Percentiles rank a stretch among this genome's conserved stretches.
phyloP scores from a whole-genome alignment of 64 coral and sea anemone genomes.

The Pocillopora verrucosa region DNA sequence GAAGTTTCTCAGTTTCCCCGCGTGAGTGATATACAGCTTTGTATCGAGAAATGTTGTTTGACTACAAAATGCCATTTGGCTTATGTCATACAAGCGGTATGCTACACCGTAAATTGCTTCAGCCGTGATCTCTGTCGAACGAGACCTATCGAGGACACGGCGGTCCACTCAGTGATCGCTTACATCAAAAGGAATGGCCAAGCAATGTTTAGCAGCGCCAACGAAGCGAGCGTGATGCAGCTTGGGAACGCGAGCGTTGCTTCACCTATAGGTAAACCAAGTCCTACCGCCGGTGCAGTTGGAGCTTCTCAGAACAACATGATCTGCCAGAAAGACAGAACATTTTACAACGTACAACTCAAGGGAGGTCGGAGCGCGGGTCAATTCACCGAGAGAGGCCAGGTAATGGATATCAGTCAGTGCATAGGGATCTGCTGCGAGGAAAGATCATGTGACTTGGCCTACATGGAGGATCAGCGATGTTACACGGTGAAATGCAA shows the following conservation, averaged over 20 bases:
- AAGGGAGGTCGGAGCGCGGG: conserved; percentile 79
- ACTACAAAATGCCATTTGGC: conserved; percentile 65
- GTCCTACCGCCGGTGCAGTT: not conserved
- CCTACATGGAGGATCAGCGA: conserved; percentile 72
- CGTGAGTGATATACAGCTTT: conserved; percentile 57
- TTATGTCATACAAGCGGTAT: conserved; percentile 72
- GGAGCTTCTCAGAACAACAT: not conserved
- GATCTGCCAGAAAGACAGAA: conserved; percentile 65
- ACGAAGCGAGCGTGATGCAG: conserved; percentile 48
- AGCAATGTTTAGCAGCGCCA: conserved; percentile 58
- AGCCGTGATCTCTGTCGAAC: conserved; percentile 83
- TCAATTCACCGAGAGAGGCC: conserved; percentile 61
- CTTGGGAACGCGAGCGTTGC: not conserved
- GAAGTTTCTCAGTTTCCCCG: conserved; percentile 83
- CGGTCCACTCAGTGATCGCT: conserved; percentile 56
- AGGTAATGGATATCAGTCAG: conserved; percentile 55
- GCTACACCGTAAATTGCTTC: conserved; percentile 82
- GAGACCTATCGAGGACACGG: conserved; percentile 51
- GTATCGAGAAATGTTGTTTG: conserved; percentile 79
- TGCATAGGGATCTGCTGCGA: conserved; percentile 79
- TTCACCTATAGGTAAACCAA: not conserved
- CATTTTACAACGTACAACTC: conserved; percentile 68
- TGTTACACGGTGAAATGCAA: conserved; percentile 88
- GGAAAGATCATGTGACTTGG: conserved; percentile 82
- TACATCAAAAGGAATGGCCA: conserved; percentile 73